Conservation (phyloP, 2,797 vertebrate genomes). For the Rhinella marina region DNA sequence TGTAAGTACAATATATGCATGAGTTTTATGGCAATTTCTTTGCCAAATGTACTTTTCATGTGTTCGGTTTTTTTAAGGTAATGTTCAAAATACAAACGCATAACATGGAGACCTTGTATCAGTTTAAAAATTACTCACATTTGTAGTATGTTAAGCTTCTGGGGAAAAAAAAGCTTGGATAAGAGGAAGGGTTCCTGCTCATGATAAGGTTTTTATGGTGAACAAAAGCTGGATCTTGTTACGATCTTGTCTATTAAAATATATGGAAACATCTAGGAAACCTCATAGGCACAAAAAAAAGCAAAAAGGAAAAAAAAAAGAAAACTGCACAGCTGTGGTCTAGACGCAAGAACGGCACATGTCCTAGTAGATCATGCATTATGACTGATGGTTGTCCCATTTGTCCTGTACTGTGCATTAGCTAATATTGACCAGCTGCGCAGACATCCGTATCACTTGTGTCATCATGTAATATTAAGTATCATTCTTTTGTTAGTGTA, state of each 20-base stretch:
- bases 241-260: not conserved
- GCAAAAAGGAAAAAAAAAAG: not conserved
- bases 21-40: not conserved
- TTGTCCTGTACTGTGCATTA: not conserved
- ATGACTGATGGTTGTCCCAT: slow-evolving; percentile 2
- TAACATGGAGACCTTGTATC: not conserved
- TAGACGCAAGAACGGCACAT: not conserved
- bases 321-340: slow-evolving; percentile 25
- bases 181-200: not conserved
- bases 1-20: too few relatives aligned
- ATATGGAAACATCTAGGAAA: not conserved
- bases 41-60: not conserved
- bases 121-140: not conserved
- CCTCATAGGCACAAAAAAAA: not conserved
- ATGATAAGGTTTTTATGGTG: not conserved
- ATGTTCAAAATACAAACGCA: not conserved
- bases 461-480: not conserved
- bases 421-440: slow-evolving; percentile 14
- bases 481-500: not conserved
- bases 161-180: not conserved
- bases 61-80: not conserved
- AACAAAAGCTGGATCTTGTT: slow-evolving; percentile 5
- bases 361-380: not conserved
- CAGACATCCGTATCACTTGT: slow-evolving; percentile 3
- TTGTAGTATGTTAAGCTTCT: not conserved